Conservation (phyloP, 2,113 vertebrate genomes). For the Emydura subglobosa region DNA sequence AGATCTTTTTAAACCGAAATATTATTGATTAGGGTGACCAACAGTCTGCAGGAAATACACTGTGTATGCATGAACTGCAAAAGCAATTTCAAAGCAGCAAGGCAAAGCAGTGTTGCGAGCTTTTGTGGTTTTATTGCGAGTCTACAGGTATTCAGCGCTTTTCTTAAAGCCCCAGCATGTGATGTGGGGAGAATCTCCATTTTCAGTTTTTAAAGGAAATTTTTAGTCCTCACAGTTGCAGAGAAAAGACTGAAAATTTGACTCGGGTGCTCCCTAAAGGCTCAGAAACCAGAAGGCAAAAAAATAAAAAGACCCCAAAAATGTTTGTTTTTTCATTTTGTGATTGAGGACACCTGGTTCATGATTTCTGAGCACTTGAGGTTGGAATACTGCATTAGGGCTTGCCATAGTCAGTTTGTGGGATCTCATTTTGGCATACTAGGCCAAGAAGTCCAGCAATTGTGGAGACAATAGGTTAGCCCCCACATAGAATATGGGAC, state of each 20-base stretch:
- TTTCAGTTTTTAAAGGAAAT: background rate
- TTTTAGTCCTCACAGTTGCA: background rate
- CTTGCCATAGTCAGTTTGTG: background rate
- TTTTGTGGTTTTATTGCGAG: background rate
- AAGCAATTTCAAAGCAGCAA: background rate
- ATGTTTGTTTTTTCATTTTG: background rate
- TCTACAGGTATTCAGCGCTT: background rate
- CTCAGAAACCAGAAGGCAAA: background rate
- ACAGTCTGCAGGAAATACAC: background rate
- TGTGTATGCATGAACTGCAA: background rate
- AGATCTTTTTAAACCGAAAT: background rate
- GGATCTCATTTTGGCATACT: background rate
- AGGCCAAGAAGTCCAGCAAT: background rate
- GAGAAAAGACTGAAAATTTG: background rate
- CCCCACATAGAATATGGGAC: background rate
- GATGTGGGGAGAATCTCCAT: background rate
- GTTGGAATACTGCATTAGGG: background rate
- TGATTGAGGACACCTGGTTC: background rate
- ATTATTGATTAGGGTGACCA: background rate
- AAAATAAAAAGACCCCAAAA: background rate
- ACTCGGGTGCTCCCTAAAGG: background rate
- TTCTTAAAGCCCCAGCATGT: background rate
- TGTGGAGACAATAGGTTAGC: background rate
- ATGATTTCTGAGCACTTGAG: background rate
- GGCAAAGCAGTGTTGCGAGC: background rate